Conservation (phyloP, 2,888 invertebrate genomes). For the Unio pictorum region DNA sequence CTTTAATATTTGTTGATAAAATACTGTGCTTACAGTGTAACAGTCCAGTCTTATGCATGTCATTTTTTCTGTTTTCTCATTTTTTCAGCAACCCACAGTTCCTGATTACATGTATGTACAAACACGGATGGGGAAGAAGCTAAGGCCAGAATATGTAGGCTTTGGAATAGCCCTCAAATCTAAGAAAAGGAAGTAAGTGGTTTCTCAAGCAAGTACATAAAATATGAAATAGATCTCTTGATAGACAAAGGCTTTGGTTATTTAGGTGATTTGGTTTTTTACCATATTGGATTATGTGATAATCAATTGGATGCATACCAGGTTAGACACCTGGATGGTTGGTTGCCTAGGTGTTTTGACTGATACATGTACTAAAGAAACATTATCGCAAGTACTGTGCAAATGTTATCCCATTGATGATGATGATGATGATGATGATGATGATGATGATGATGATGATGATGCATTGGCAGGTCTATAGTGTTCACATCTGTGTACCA, state of each 20-base stretch:
- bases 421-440: no score
- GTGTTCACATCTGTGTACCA: no score
- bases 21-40: not conserved
- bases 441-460: no score
- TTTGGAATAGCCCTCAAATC: constrained; percentile 46
- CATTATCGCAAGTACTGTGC: no score
- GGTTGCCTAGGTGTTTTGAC: no score
- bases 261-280: not conserved
- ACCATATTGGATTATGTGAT: not conserved
- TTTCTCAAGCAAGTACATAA: not conserved
- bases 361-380: no score
- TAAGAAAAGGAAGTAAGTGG: constrained; percentile 48
- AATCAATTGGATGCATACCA: not conserved
- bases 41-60: constrained; percentile 4
- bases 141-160: constrained; percentile 43
- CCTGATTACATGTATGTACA: constrained; percentile 44
- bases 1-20: not conserved
- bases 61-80: not conserved
- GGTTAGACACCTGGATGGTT: no score
- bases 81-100: constrained; percentile 40
- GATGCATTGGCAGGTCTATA: no score
- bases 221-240: not conserved
- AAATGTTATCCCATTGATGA: no score
- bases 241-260: not conserved
- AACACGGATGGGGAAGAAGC: constrained; percentile 34